phyloP scores from a whole-genome alignment of 2,797 vertebrate species.

The Remorina albescens region DNA sequence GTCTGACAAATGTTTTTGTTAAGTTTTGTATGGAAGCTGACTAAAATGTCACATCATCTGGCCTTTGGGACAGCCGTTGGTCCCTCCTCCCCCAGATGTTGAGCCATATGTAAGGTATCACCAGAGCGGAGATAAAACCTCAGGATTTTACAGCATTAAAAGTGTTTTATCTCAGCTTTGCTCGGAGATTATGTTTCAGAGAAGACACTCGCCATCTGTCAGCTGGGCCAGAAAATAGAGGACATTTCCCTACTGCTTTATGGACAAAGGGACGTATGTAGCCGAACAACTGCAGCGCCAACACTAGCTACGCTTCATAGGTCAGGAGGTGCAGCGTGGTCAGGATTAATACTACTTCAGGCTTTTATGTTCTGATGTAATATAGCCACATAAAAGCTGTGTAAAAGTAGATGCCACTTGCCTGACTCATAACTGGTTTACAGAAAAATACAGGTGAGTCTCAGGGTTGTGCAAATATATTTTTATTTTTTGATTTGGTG shows the following conservation, averaged over 20 bases:
- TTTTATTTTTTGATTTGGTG: background rate
- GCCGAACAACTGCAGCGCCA: conserved; percentile 41
- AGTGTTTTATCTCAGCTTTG: conserved; percentile 91
- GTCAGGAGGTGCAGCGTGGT: conserved; percentile 47
- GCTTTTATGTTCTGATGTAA: conserved; percentile 29
- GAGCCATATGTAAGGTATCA: conserved; percentile 85
- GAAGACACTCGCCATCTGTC: conserved; percentile 90
- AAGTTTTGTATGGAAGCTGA: conserved; percentile 4
- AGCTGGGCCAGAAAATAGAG: conserved; percentile 67
- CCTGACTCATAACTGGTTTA: conserved; percentile 21
- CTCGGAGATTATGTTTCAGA: conserved; percentile 87
- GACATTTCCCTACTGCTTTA: conserved; percentile 65
- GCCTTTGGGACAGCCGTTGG: conserved; percentile 34
- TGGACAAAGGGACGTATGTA: conserved; percentile 42
- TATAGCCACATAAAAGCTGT: conserved; percentile 9
- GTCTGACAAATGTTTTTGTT: background rate
- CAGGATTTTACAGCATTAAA: conserved; percentile 87
- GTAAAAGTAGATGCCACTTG: conserved; percentile 8
- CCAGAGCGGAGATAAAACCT: conserved; percentile 86
- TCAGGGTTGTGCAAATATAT: conserved; percentile 2
- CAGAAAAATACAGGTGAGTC: background rate
- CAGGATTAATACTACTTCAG: conserved; percentile 38
- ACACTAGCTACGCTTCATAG: conserved; percentile 40
- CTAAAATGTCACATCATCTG: conserved; percentile 42
- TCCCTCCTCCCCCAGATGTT: conserved; percentile 79